Evolutionary conservation across 2,797 vertebrate genomes (phyloP).

Genomic region (Vultur gryphus): DNA sequence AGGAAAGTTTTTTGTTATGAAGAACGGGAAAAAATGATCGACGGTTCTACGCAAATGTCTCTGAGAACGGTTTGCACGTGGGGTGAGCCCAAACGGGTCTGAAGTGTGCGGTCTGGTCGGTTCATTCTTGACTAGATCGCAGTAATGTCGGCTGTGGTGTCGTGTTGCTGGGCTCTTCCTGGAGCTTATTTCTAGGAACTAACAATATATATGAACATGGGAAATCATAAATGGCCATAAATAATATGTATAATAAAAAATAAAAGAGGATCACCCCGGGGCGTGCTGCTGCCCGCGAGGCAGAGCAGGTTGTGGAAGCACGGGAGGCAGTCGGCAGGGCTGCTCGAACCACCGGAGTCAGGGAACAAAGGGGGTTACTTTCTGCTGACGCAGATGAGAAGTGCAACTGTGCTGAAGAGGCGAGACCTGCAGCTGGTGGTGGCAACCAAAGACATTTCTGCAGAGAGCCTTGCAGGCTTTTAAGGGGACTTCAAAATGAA

Average conservation of each 20-base stretch:
- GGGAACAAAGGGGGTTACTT: background rate
- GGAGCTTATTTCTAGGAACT: background rate
- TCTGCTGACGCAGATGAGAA: background rate
- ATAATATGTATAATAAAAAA: background rate
- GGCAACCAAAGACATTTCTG: background rate
- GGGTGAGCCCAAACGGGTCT: background rate
- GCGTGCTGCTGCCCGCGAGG: background rate
- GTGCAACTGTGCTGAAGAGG: background rate
- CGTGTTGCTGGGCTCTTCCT: fast-evolving
- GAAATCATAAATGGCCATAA: background rate
- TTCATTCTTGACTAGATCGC: background rate
- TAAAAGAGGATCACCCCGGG: background rate
- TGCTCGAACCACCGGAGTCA: fast-evolving
- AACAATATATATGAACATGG: background rate
- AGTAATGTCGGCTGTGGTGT: fast-evolving
- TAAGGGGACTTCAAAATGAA: background rate
- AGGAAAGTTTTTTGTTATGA: background rate
- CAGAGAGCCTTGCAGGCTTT: background rate
- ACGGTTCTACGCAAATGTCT: background rate
- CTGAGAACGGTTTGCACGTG: background rate
- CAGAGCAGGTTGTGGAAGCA: background rate
- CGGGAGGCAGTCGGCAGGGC: background rate
- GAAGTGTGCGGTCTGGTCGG: fast-evolving
- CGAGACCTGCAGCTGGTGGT: background rate
- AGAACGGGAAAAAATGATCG: background rate